Evolutionary conservation across 2,888 invertebrate genomes (phyloP).

Genomic region (Acleris sparsana): DNA sequence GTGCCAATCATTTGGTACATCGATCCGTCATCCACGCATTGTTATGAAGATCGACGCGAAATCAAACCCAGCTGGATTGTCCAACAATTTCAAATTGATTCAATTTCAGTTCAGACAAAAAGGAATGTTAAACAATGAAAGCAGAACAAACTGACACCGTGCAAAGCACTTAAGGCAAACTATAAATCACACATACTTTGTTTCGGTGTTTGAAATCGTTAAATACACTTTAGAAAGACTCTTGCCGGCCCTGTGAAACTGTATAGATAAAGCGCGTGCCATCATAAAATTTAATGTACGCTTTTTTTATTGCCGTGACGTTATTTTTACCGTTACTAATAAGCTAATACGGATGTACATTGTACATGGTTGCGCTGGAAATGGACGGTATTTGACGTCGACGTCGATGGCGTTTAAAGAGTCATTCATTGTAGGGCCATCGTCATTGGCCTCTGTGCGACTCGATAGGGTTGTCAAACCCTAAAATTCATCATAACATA

Average conservation of each 20-base stretch:
- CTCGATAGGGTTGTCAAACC: neutral
- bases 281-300: slow-evolving; percentile 29
- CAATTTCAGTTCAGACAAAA: too few relatives aligned
- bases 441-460: slow-evolving; percentile 13
- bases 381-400: neutral
- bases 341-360: slow-evolving; percentile 3
- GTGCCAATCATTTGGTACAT: slow-evolving; percentile 3
- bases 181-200: slow-evolving; percentile 14
- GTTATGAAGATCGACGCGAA: neutral
- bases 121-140: neutral
- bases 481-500: too few relatives aligned
- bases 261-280: slow-evolving; percentile 25
- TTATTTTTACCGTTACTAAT: slow-evolving; percentile 25
- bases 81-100: too few relatives aligned
- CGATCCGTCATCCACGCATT: slow-evolving; percentile 4
- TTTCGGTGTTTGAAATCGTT: slow-evolving; percentile 17
- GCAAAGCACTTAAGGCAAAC: neutral
- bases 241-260: slow-evolving; percentile 15
- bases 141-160: neutral
- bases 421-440: slow-evolving; percentile 19
- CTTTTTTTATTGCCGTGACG: slow-evolving; percentile 32
- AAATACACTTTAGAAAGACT: slow-evolving; percentile 18
- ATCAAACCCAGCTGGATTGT: neutral
- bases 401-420: slow-evolving; percentile 6
- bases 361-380: neutral